Evolutionary conservation across 1,140 invertebrate genomes (phyloP).

Genomic region (Aphelenchoides besseyi): DNA sequence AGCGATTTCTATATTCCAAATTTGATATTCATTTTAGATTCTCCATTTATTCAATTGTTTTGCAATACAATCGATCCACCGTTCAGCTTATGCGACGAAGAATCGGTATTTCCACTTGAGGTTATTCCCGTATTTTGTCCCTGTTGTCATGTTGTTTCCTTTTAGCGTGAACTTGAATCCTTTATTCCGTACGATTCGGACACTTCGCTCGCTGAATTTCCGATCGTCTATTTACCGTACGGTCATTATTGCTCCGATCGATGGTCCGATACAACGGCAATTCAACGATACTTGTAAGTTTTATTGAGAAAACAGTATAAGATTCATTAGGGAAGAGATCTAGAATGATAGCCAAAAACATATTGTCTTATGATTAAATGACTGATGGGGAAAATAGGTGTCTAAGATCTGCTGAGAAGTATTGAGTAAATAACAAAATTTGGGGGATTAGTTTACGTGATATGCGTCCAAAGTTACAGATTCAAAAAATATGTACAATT

Average conservation of each 20-base stretch:
- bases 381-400: too few species aligned
- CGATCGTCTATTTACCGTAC: neutral
- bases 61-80: slow-evolving; percentile 15
- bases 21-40: slow-evolving; percentile 7
- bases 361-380: too few species aligned
- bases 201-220: slow-evolving; percentile 15
- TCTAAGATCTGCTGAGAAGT: neutral
- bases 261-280: neutral
- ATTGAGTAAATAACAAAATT: neutral
- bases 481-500: too few species aligned
- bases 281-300: slow-evolving; percentile 11
- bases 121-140: slow-evolving; percentile 6
- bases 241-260: slow-evolving; percentile 14
- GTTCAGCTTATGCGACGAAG: slow-evolving; percentile 6
- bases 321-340: too few species aligned
- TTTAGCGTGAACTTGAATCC: slow-evolving; percentile 13
- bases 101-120: slow-evolving; percentile 6
- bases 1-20: neutral
- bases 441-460: neutral
- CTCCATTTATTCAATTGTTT: slow-evolving; percentile 11
- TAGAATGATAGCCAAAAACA: too few species aligned
- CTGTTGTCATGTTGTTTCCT: neutral
- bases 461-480: too few species aligned
- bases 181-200: neutral
- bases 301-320: neutral